A percentile compares a stretch with the other conserved stretches of the same genome.
phyloP scores from a whole-genome alignment of 2,113 vertebrate genomes.

The Tiliqua scincoides region DNA sequence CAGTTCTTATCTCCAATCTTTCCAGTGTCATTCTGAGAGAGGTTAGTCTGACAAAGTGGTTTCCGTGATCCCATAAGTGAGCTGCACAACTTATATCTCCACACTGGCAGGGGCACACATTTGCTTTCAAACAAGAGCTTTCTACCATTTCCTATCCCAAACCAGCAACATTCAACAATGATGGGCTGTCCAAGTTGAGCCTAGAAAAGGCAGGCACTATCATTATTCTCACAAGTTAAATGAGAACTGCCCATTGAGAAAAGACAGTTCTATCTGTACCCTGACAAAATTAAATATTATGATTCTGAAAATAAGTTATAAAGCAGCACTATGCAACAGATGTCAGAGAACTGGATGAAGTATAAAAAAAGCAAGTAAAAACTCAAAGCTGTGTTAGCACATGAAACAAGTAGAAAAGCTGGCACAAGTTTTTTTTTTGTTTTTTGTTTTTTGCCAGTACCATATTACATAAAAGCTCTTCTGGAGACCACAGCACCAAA shows the following conservation, averaged over 20 bases:
- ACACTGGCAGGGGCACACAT: neutral
- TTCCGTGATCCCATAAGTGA: neutral
- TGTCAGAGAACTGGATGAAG: neutral
- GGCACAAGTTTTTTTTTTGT: neutral
- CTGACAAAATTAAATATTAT: neutral
- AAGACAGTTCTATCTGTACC: neutral
- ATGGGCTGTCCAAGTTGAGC: neutral
- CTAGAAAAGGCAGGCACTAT: neutral
- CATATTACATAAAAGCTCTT: too few species aligned
- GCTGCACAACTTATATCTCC: neutral
- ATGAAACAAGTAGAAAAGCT: neutral
- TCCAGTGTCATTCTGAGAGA: neutral
- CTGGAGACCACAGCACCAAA: neutral
- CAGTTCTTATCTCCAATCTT: neutral
- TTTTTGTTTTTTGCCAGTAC: too few species aligned
- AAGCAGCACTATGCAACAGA: neutral
- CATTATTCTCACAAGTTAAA: neutral
- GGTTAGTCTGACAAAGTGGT: neutral
- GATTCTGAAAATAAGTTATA: conserved; percentile 3
- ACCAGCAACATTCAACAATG: neutral
- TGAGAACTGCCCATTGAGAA: neutral
- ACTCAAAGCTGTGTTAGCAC: neutral
- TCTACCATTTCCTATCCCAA: neutral
- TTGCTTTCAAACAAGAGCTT: neutral
- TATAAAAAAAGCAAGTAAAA: neutral